Conservation (phyloP, 1,140 invertebrate genomes). For the Pachypsylla venusta region DNA sequence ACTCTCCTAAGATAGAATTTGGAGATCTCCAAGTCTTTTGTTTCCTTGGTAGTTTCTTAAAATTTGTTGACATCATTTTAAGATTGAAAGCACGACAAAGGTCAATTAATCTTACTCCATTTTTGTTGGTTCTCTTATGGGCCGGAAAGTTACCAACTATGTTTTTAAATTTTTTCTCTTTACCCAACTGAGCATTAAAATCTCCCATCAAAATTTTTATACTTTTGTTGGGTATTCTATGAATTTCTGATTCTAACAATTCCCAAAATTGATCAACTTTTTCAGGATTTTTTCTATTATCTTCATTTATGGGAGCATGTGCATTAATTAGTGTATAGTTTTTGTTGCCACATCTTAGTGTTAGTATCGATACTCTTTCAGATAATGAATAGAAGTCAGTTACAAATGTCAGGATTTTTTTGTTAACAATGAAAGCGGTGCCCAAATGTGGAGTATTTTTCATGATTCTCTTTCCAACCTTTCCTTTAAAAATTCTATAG, state of each 20-base stretch:
- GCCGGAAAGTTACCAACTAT: background rate
- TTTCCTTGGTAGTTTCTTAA: background rate
- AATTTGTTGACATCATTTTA: background rate
- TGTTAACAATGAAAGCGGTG: background rate
- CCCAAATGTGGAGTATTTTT: background rate
- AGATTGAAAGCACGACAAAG: background rate
- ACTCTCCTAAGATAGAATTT: background rate
- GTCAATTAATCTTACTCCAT: background rate
- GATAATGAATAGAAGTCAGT: background rate
- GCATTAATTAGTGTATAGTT: background rate
- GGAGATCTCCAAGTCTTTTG: constrained; percentile 1
- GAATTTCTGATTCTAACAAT: background rate
- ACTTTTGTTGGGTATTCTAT: constrained; percentile 9
- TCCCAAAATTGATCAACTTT: background rate
- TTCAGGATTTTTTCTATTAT: background rate
- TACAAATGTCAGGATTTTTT: background rate
- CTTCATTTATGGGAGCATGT: background rate
- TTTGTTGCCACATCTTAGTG: background rate
- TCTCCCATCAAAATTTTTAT: constrained; percentile 19
- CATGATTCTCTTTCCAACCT: background rate
- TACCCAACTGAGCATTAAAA: constrained; percentile 16
- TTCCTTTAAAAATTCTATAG: constrained; percentile 4
- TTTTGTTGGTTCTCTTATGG: constrained; percentile 4
- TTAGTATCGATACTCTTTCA: background rate
- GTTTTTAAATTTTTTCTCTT: constrained; percentile 10